Evolutionary conservation across 2,888 invertebrate species (phyloP), one percentile per base, ranked within the genome.

Genomic region (Cacoxenus indagator): DNA sequence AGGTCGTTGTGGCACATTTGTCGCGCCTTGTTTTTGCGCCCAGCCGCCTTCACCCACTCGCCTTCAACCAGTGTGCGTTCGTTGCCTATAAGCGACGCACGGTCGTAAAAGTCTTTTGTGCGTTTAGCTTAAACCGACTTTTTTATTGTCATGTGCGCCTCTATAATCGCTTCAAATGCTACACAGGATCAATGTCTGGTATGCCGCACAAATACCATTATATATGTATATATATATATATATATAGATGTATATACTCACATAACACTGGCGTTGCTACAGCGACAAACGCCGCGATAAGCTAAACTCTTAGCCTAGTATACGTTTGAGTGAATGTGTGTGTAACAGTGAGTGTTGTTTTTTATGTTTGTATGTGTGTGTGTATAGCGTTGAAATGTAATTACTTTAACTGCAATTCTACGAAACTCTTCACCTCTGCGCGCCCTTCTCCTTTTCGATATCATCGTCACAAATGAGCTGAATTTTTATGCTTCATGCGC

Each of bases 81-180:
- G n/a, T 6, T 8, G 26, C 54, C 6, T 54, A 54, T 54, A 54
- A 54, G 24, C 19, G 54, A n/a, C n/a, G 54, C 26, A 24, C 3
- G 14, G 24, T 29, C 17, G 17, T 57, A 57, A 29, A 57, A 17
- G 57, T 29, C 29, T 57, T 57, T 57, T 57, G 57, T 57, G 26
- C 29, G 57, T 71, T 73, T 67, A 51, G 70, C 51, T 70, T 69
- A 55, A 70, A 67, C 70, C 70, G 45, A n/a, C 64, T 69, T 70
- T 71, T 77, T 72, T 68, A 74, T 72, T 76, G 77, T 70, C 70
- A 70, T 67, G 57, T 72, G 68, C 76, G 62, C 67, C 76, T n/a
- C n/a, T 73, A 67, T 65, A 70, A 74, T 67, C 70, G 57, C 65
- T 29, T 57, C 29, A 57, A 57, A 57, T 57, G 57, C 57, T 27